phyloP scores from a whole-genome alignment of 1,140 invertebrate species.

The Oreohelix idahoensis region DNA sequence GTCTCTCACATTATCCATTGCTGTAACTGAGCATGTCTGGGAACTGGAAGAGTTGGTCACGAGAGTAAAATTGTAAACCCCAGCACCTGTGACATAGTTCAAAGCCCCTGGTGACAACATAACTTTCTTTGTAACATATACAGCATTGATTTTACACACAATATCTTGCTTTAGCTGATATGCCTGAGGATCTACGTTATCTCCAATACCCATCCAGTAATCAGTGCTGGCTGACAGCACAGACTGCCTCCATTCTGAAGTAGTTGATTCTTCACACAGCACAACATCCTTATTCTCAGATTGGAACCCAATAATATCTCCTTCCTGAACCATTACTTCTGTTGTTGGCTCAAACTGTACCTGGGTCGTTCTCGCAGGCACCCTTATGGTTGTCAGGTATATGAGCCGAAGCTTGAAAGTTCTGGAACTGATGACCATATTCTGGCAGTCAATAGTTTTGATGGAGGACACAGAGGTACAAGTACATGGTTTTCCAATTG shows the following conservation, averaged over 20 bases:
- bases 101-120: constrained; percentile 11
- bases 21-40: constrained; percentile 37
- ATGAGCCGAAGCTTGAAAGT: neutral
- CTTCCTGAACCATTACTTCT: constrained; percentile 21
- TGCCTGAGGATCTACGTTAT: neutral
- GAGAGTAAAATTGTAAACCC: constrained; percentile 36
- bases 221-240: neutral
- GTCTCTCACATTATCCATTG: constrained; percentile 36
- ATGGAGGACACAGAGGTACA: constrained; percentile 21
- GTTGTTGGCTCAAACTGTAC: neutral
- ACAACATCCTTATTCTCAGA: neutral
- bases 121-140: neutral
- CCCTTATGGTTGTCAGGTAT: neutral
- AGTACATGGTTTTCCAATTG: constrained; percentile 24
- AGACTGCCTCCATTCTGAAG: constrained; percentile 38
- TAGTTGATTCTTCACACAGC: constrained; percentile 6
- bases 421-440: neutral
- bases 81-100: constrained; percentile 25
- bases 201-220: constrained; percentile 5
- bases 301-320: constrained; percentile 47
- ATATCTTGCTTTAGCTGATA: constrained; percentile 12
- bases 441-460: constrained; percentile 11
- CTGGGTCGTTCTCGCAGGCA: constrained; percentile 12
- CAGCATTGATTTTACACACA: constrained; percentile 41
- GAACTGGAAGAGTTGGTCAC: neutral